phyloP scores from a whole-genome alignment of 2,113 vertebrate genomes.

The Cichladusa arquata region DNA sequence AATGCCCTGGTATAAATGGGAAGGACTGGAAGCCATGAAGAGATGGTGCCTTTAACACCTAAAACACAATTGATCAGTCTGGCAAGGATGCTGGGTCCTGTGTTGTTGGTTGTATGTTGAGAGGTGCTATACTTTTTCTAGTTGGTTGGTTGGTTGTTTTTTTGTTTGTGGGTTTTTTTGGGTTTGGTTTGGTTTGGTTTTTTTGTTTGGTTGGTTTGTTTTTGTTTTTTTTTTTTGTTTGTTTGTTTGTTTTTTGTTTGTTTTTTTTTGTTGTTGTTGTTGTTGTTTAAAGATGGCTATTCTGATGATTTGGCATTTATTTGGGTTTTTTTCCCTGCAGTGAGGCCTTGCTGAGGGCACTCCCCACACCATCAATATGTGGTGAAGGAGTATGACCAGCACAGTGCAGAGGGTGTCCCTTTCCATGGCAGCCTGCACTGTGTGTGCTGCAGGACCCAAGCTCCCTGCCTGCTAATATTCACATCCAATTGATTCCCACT shows the following conservation, averaged over 20 bases:
- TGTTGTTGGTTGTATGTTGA: background rate
- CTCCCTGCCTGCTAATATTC: background rate
- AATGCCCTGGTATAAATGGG: background rate
- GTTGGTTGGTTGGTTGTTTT: too few relatives aligned
- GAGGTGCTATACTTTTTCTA: background rate
- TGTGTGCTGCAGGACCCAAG: background rate
- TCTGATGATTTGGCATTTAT: background rate
- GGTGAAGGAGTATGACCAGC: background rate
- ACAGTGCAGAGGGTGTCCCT: background rate
- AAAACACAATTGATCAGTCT: background rate
- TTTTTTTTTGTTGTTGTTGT: too few relatives aligned
- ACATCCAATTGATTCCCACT: background rate
- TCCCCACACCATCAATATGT: background rate
- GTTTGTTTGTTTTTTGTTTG: background rate
- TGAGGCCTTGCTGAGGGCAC: background rate
- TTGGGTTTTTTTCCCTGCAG: accelerated
- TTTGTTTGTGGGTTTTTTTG: too few relatives aligned
- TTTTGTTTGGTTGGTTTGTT: background rate
- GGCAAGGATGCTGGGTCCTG: background rate
- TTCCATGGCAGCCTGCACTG: background rate
- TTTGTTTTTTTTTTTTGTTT: too few relatives aligned
- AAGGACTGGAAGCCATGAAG: background rate
- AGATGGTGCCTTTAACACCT: background rate
- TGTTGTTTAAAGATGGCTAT: background rate
- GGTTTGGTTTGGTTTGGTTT: too few relatives aligned